Evolutionary conservation across 92 coral and sea anemone genomes (phyloP), one percentile per base, ranked within the genome.

Genomic region (Desmophyllum pertusum): DNA sequence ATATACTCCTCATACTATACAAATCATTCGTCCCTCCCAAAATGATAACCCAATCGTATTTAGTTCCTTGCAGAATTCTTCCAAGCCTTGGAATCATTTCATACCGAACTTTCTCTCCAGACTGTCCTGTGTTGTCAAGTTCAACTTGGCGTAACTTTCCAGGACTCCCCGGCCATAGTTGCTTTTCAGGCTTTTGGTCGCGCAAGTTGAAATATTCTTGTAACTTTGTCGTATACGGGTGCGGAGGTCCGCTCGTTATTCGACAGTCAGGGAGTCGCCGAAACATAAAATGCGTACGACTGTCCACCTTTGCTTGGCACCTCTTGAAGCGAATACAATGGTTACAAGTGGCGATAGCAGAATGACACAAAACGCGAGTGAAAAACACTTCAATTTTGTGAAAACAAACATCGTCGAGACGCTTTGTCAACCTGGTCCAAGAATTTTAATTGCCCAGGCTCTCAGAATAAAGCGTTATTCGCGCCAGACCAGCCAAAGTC

Each of bases 21-120:
- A 94, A 68, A 66, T 94, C 95, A 76, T 94, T 94, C 0, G 95
- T 87, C 5, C 98, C 95, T 18, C 93, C 86, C 3, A 94, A 78
- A 42, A 94, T 89, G 11, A 94, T 74, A 52, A 92, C 95, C 98
- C 98, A 94, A 42, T 92, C 85, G 67, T 89, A 94, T 50, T 89
- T 73, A n/a, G 50, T 70, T 39, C 68, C 43, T 52, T 85, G 61
- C 23, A 90, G 37, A 33, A 81, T 78, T 36, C 63, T 75, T 17
- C 43, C 50, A 23, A 90, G 78, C 35, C 93, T 67, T 23, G 51
- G 31, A 19, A 61, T 48, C 70, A 88, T 77, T 10, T 46, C 75
- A 0, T 73, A 76, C 25, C 70, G 75, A 36, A 81, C 90, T 43
- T 61, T 36, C 40, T 90, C 91, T 1, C 93, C 93, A 1, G 89